These are phyloP conservation scores for Helicoverpa zea DNA, from an alignment of 1,140 invertebrate species.

Conservation along the genomic window DNA sequence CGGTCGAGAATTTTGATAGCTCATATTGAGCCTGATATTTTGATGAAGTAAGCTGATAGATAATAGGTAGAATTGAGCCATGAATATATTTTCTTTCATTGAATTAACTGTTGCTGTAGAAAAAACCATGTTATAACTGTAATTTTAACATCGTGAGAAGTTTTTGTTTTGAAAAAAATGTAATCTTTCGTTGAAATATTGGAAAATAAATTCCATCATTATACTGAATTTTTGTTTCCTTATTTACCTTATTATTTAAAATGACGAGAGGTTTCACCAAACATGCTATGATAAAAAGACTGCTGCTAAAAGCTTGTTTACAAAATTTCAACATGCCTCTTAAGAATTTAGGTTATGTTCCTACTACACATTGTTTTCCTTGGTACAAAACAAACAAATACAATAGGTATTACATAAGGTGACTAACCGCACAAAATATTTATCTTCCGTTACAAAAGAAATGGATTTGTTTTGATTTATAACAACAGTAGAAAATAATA, in stretches of 20 bases:
- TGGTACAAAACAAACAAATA: slow-evolving; percentile 25
- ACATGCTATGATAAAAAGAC: too few relatives aligned
- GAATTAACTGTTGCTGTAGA: slow-evolving; percentile 72
- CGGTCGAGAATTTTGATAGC: slow-evolving; percentile 82
- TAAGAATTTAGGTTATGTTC: slow-evolving; percentile 19
- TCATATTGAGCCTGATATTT: slow-evolving; percentile 86
- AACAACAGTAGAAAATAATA: neutral
- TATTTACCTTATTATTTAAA: slow-evolving; percentile 45
- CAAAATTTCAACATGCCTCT: slow-evolving; percentile 3
- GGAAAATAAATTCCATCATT: slow-evolving; percentile 84
- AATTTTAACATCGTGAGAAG: slow-evolving; percentile 73
- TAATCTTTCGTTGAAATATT: slow-evolving; percentile 81
- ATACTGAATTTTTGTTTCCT: slow-evolving; percentile 71
- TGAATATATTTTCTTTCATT: slow-evolving; percentile 75
- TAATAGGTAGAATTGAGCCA: slow-evolving; percentile 83
- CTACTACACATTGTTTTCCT: neutral
- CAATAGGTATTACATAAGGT: neutral
- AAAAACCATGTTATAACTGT: slow-evolving; percentile 72
- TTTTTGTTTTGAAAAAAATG: slow-evolving; percentile 71
- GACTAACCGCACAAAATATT: too few relatives aligned
- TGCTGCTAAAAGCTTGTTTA: neutral
- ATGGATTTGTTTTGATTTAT: neutral
- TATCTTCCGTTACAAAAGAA: neutral
- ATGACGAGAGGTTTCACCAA: neutral
- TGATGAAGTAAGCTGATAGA: slow-evolving; percentile 80